phyloP scores from a whole-genome alignment of 2,797 vertebrate genomes.

The Myotis findleyi region DNA sequence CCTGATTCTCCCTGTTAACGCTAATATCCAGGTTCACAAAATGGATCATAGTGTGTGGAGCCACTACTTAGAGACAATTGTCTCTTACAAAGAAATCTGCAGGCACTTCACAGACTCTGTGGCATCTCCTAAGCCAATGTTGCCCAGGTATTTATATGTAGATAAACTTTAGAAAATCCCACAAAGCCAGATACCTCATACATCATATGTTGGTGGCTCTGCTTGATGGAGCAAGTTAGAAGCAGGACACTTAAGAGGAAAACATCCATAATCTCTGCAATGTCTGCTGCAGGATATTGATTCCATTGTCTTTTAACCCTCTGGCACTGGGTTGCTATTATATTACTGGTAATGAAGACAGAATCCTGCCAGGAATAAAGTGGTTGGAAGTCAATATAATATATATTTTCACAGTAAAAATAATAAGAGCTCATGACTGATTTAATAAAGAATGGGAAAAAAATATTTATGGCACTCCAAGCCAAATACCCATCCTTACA shows the following conservation, averaged over 20 bases:
- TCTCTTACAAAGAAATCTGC: not conserved
- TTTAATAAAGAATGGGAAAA: conserved; percentile 41
- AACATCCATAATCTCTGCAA: not conserved
- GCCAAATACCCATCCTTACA: not conserved
- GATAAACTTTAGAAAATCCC: conserved; percentile 29
- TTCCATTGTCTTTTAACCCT: conserved; percentile 60
- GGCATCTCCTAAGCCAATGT: not conserved
- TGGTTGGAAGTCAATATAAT: not conserved
- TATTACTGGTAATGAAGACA: conserved; percentile 33
- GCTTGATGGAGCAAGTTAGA: not conserved
- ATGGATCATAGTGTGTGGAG: not conserved
- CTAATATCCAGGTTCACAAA: not conserved
- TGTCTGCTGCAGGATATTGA: conserved; percentile 25
- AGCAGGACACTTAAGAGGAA: not conserved
- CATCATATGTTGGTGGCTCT: not conserved
- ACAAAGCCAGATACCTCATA: not conserved
- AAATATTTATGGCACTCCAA: not conserved
- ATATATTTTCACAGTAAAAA: conserved; percentile 7
- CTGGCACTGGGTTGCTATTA: not conserved
- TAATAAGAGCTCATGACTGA: not conserved
- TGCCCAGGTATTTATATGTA: not conserved
- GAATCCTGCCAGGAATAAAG: not conserved
- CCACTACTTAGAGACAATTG: not conserved
- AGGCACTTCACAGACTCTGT: not conserved
- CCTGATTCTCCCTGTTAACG: not conserved